Percentiles rank a stretch among this genome's conserved stretches.
Conservation (phyloP, 2,113 vertebrate genomes). For the Raja brachyura region DNA sequence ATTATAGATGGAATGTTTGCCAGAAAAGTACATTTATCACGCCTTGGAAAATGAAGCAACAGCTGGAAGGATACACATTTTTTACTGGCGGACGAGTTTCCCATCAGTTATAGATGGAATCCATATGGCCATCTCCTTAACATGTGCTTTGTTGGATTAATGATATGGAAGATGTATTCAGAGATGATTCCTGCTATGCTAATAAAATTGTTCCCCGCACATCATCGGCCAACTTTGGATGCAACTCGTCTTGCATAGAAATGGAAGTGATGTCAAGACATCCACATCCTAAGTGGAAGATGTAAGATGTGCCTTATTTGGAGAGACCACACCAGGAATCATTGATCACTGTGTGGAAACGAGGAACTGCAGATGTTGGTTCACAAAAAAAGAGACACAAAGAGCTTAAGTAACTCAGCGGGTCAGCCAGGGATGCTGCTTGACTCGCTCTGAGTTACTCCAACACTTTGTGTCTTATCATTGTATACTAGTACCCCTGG, state of each 20-base stretch:
- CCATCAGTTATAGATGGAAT: constrained; percentile 7
- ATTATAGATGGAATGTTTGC: neutral
- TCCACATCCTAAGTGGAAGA: neutral
- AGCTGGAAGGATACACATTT: constrained; percentile 5
- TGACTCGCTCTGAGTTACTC: too few species aligned
- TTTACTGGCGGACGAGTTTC: constrained; percentile 3
- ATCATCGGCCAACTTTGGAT: neutral
- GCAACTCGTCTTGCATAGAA: neutral
- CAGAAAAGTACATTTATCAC: neutral
- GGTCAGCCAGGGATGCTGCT: too few species aligned
- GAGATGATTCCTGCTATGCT: neutral
- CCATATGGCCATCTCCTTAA: constrained; percentile 7
- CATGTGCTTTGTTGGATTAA: neutral
- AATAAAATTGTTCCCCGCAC: neutral
- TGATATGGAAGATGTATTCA: neutral
- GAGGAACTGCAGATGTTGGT: too few species aligned
- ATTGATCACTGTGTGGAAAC: neutral
- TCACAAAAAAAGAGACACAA: too few species aligned
- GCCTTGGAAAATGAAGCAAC: neutral
- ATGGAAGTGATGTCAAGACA: neutral
- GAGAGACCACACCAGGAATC: neutral
- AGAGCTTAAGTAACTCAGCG: too few species aligned
- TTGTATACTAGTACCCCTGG: neutral
- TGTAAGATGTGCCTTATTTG: neutral
- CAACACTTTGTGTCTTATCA: too few species aligned